Evolutionary conservation across 1,140 invertebrate species (phyloP), one percentile per base, ranked within the genome.

Genomic region (Vollenhovia emeryi): DNA sequence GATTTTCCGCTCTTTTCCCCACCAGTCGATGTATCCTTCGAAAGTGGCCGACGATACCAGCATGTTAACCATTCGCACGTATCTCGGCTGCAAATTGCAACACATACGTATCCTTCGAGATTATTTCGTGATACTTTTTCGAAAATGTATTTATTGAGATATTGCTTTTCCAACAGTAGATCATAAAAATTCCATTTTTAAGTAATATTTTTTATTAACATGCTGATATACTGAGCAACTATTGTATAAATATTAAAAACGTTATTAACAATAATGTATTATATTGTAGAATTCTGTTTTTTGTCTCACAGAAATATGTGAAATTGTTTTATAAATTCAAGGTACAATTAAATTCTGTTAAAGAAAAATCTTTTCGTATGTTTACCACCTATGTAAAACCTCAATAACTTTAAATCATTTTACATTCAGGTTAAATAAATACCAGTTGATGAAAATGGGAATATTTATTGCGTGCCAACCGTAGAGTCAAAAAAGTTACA

Each of bases 1-100:
- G 89, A 92, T 91, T 90, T 90, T 86, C 85, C 79, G 68, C 87
- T 85, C 84, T 52, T 74, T 73, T 55, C 84, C 52, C 36, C 52
- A 45, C 59, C 68, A 36, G 21, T 57, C 80, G 71, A 73, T 62
- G 43, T 84, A 62, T 50, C 24, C 45, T n/a, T 62, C 15, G 57
- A 50, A 62, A 84, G 33, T 84, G 43, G 80, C 15, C 59, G 59
- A 84, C 80, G 69, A 27, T 52, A 76, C 78, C 78, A 18, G 66
- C 78, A 80, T 80, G 78, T 57, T 80, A 82, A 82, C 24, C 50
- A 43, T 64, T 71, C 36, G 36, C 78, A 57, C 36, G 78, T 82
- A 68, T 45, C 24, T 24, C 36, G 21, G 13, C n/a, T 57, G 52
- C 78, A 43, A 80, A 80, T 80, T 80, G 78, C 78, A 33, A 43